Base-by-base conservation (phyloP, 1,140 invertebrate species). In the Drosophila prosaltans region DNA sequence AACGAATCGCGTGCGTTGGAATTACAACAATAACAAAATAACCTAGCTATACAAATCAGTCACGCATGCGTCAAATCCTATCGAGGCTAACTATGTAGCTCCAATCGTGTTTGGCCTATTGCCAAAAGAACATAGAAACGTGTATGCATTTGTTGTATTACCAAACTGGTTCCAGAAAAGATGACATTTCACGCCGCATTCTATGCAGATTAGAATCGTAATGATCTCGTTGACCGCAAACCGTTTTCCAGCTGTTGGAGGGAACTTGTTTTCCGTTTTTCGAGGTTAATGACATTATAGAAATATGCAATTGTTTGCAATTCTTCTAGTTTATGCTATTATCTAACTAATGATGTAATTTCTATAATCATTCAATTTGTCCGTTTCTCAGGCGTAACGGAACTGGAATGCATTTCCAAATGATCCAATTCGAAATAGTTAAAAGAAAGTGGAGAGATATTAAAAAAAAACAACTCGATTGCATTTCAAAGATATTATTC, bases 241-340 rank as follows among this genome's bases (percentile, higher is more conserved):
- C 57, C 61, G 26, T 65, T 76, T 76, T 65, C 60, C 72, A 76
- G 36, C 65, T 41, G 51, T n/a, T 16, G 24, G 43, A 36, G 28
- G 65, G 75, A 78, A 78, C 74, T 39, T n/a, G n/a, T n/a, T n/a
- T n/a, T n/a, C n/a, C 62, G 74, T 78, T 77, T 58, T 77, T 58
- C 61, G 74, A 78, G 74, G 74, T 78, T 65, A 78, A 78, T 72
- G 74, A 78, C 74, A 78, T 43, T 70, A 58, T 8, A 24, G 3
- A 9, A 71, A 64, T 71, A 58, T 73, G 66, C 71, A 70, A 41
- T 73, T 48, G 5, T 8, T 24, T 24, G 21, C 45, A 51, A 51
- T 51, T 26, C 45, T 51, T 76, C 43, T 61, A 63, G 39, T 69
- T 45, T 60, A 28, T 32, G 28, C 30, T 73, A 76, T 75, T 76